Conservation (phyloP, 2,113 vertebrate species). For the Donacobius atricapilla region DNA sequence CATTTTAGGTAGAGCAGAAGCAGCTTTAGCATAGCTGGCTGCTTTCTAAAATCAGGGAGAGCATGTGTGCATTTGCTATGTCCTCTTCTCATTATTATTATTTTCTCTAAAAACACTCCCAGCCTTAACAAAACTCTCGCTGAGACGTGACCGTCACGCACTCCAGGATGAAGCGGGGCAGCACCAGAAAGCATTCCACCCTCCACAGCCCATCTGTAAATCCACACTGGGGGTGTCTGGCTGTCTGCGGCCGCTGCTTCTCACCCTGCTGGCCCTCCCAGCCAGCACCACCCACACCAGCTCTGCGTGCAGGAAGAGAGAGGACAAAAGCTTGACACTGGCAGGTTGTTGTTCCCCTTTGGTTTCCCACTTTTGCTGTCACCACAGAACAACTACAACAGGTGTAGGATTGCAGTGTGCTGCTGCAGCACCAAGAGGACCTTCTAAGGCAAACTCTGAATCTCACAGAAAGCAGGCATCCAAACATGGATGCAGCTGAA, state of each 20-base stretch:
- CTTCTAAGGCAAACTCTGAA: neutral
- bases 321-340: neutral
- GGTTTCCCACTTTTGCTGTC: neutral
- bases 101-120: neutral
- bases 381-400: neutral
- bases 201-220: conserved; percentile 51
- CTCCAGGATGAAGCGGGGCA: neutral
- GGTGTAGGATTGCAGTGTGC: neutral
- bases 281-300: neutral
- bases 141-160: neutral
- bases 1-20: neutral
- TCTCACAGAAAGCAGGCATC: neutral
- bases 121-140: neutral
- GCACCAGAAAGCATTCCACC: conserved; percentile 22
- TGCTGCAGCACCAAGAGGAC: neutral
- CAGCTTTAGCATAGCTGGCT: neutral
- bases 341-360: neutral
- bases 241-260: neutral
- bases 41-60: neutral
- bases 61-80: neutral
- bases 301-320: neutral
- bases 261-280: neutral
- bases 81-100: neutral
- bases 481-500: neutral
- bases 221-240: conserved; percentile 30